Evolutionary conservation across 2,113 vertebrate species (phyloP).

Genomic region (Aix galericulata): DNA sequence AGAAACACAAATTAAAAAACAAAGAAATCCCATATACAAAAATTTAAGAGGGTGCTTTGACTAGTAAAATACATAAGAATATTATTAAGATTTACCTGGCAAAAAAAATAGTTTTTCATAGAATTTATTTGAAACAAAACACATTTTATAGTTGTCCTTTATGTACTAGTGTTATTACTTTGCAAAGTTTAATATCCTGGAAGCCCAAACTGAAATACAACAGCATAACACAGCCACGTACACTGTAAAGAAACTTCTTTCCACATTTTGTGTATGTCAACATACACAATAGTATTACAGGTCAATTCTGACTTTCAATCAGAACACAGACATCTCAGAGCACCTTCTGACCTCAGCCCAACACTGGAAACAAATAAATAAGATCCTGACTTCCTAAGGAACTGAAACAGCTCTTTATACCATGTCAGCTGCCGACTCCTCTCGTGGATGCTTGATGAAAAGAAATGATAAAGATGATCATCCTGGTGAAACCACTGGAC

Average conservation of each 20-base stretch:
- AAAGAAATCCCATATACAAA: not conserved
- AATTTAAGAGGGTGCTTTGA: not conserved
- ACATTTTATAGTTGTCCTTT: not conserved
- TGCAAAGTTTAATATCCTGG: not conserved
- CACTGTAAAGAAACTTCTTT: not conserved
- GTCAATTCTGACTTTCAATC: not conserved
- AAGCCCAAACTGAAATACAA: not conserved
- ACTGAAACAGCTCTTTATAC: not conserved
- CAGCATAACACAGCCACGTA: rapidly evolving
- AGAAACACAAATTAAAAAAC: not conserved
- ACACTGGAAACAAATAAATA: rapidly evolving
- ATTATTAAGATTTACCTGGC: not conserved
- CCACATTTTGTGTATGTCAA: too few relatives aligned
- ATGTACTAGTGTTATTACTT: rapidly evolving
- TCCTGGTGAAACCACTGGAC: not conserved
- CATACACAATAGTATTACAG: not conserved
- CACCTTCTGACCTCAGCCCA: not conserved
- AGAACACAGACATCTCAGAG: not conserved
- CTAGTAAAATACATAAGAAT: not conserved
- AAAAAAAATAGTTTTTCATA: not conserved
- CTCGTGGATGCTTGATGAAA: not conserved
- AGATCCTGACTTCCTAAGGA: not conserved
- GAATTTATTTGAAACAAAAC: not conserved
- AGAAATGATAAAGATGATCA: not conserved
- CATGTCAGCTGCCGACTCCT: not conserved